Evolutionary conservation across 2,888 invertebrate genomes (phyloP), one percentile per base, ranked within the genome.

Genomic region (Nebria salina): DNA sequence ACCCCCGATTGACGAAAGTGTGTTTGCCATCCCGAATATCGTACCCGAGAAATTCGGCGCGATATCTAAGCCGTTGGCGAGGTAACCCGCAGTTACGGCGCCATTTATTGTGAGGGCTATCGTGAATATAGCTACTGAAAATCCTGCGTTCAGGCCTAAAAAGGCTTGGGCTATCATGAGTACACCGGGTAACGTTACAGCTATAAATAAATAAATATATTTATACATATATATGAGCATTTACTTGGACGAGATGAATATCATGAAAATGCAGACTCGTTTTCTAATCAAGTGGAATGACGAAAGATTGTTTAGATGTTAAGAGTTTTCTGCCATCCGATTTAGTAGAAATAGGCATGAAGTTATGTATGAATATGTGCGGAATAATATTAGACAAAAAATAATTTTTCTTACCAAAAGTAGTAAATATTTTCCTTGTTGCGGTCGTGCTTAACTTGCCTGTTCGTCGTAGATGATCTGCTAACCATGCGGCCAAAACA

Each of bases 21-120:
- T 95, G 86, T 96, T 96, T n/a, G 96, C 96, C 90, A 97, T 90
- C 65, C 96, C 96, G 88, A 96, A 96, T 83, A 97, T 96, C 1
- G 96, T 96, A 0, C 97, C 95, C 81, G 96, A 95, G 87, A 95
- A 97, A 87, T 96, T 96, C 0, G 96, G 96, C 2, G 96, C 96
- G 85, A 97, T 96, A 85, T 97, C 96, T 34, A 97, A 90, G 11
- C 95, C 96, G 86, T 96, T 96, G 83, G 96, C 94, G 42, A 96
- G 91, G 88, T 96, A 96, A 0, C 96, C 96, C 9, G 95, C 95
- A 0, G 96, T 95, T 15, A 96, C 95, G 0, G 94, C 95, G 25
- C 97, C 97, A 88, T 96, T 96, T 85, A 96, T 92, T 83, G 96
- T 96, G 34, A 96, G 89, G 0, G 96, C 95, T 65, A 92, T 87